These are phyloP conservation scores for Galbula dea DNA, from an alignment of 2,113 vertebrate species.

Conservation along the genomic window DNA sequence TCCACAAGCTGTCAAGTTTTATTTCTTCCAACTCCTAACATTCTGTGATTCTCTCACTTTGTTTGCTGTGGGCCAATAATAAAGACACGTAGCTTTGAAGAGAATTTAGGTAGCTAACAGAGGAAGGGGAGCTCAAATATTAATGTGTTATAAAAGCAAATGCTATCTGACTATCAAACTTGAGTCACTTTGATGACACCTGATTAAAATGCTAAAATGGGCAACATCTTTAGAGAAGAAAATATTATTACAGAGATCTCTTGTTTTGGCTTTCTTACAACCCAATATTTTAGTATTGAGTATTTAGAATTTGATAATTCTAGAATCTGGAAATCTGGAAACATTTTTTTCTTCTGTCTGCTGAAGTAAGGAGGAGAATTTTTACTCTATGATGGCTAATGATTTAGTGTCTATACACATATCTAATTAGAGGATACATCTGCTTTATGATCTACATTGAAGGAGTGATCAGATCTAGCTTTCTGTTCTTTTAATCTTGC, in stretches of 20 bases:
- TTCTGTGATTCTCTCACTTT: rapidly evolving
- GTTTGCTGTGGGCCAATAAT: background rate
- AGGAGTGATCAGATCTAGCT: background rate
- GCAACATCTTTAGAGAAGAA: background rate
- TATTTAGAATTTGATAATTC: background rate
- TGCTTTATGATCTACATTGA: background rate
- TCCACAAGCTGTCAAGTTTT: background rate
- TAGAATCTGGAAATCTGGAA: background rate
- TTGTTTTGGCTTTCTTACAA: background rate
- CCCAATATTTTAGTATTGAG: background rate
- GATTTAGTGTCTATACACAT: background rate
- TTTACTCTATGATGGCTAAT: background rate
- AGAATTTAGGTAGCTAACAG: background rate
- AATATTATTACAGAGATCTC: background rate
- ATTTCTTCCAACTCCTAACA: no score
- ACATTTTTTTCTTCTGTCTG: background rate
- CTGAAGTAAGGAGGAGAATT: background rate
- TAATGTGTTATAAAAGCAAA: background rate
- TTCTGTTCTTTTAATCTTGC: background rate
- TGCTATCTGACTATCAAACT: background rate
- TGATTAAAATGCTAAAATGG: background rate
- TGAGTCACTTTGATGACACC: background rate
- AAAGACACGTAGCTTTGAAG: background rate
- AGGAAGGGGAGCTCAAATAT: background rate
- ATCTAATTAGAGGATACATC: background rate